phyloP scores from a whole-genome alignment of 2,888 invertebrate species.

The Serrognathus titanus region DNA sequence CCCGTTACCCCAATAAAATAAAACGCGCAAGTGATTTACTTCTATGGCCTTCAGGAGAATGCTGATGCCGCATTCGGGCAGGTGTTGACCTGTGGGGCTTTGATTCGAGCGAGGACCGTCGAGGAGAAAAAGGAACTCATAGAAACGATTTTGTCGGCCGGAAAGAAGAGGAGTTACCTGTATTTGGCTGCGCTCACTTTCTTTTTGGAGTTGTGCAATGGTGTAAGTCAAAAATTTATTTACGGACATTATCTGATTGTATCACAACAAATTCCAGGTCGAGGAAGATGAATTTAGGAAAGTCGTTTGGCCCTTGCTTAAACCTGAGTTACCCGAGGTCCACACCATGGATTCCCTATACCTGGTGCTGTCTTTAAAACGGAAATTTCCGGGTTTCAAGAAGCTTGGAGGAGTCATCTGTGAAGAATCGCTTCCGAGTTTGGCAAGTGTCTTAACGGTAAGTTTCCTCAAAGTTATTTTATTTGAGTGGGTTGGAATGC shows the following conservation, averaged over 20 bases:
- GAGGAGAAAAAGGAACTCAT: slow-evolving; percentile 51
- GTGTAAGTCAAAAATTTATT: slow-evolving; percentile 44
- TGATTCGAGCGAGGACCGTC: slow-evolving; percentile 64
- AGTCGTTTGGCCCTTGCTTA: slow-evolving; percentile 54
- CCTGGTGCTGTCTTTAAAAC: slow-evolving; percentile 51
- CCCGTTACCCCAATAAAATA: neutral
- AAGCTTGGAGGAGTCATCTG: slow-evolving; percentile 59
- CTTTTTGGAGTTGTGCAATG: slow-evolving; percentile 58
- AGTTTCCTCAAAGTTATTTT: slow-evolving; percentile 30
- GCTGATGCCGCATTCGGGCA: slow-evolving; percentile 70
- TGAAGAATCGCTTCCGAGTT: slow-evolving; percentile 54
- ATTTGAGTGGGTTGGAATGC: too few species aligned
- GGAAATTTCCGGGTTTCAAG: slow-evolving; percentile 56
- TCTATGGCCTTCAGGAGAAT: slow-evolving; percentile 61
- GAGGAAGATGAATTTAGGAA: slow-evolving; percentile 58
- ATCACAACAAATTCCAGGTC: slow-evolving; percentile 43
- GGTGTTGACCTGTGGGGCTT: slow-evolving; percentile 66
- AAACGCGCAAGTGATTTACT: neutral
- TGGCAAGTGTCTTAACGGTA: slow-evolving; percentile 63
- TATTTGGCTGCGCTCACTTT: slow-evolving; percentile 59
- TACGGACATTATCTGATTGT: too few species aligned
- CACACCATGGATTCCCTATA: slow-evolving; percentile 65
- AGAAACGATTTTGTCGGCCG: slow-evolving; percentile 51
- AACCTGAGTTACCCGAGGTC: slow-evolving; percentile 61
- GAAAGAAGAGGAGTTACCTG: slow-evolving; percentile 61